Conservation (phyloP, 2,797 vertebrate genomes). For the Pipistrellus pipistrellus region DNA sequence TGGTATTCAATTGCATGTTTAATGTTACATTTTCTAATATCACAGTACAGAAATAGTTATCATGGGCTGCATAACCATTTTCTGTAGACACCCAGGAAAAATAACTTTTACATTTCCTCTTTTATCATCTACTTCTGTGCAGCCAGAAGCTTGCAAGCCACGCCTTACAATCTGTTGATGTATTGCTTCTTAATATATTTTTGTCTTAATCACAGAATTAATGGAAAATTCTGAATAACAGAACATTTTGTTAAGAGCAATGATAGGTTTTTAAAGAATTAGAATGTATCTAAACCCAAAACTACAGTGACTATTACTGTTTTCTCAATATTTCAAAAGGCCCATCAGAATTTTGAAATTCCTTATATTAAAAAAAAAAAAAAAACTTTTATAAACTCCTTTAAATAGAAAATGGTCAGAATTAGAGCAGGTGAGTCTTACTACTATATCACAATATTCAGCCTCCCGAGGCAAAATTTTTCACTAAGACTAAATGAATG, state of each 20-base stretch:
- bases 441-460: not conserved
- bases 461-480: not conserved
- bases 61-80: slow-evolving; percentile 58
- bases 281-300: not conserved
- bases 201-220: slow-evolving; percentile 15
- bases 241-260: slow-evolving; percentile 27
- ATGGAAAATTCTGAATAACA: not conserved
- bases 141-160: slow-evolving; percentile 60
- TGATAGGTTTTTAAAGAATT: slow-evolving; percentile 1
- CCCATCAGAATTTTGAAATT: not conserved
- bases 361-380: not conserved
- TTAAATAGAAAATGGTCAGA: slow-evolving; percentile 19
- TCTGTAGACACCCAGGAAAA: slow-evolving; percentile 62
- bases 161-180: slow-evolving; percentile 64
- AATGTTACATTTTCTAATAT: slow-evolving; percentile 71
- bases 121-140: slow-evolving; percentile 58
- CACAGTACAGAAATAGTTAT: slow-evolving; percentile 67
- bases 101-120: slow-evolving; percentile 66
- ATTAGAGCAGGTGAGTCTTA: not conserved
- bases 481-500: not conserved
- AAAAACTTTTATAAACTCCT: not conserved
- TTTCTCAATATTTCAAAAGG: not conserved
- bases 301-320: not conserved
- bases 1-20: slow-evolving; percentile 71
- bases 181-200: slow-evolving; percentile 65